These are phyloP conservation scores for Mamestra brassicae DNA, from an alignment of 2,888 invertebrate species.

Conservation along the genomic window DNA sequence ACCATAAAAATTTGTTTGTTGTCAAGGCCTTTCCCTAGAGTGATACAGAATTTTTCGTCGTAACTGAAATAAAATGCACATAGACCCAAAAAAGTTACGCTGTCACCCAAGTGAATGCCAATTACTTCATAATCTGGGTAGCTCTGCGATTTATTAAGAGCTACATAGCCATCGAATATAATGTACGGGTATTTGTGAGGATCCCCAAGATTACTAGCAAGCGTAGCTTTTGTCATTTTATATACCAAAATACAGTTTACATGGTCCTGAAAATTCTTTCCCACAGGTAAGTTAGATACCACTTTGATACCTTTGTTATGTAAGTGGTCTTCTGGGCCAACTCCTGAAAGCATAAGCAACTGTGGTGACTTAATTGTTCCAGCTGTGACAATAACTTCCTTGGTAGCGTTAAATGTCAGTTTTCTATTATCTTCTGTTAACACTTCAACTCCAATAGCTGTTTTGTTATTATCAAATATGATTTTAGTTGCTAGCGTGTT, in stretches of 20 bases:
- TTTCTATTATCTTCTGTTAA: slow-evolving; percentile 67
- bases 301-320: slow-evolving; percentile 75
- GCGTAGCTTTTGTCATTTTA: slow-evolving; percentile 42
- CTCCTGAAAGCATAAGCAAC: slow-evolving; percentile 86
- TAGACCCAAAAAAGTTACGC: slow-evolving; percentile 27
- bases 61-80: slow-evolving; percentile 40
- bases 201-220: background rate
- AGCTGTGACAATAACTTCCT: slow-evolving; percentile 86
- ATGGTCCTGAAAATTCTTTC: slow-evolving; percentile 86
- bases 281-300: slow-evolving; percentile 82
- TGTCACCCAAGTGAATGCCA: slow-evolving; percentile 26
- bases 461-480: slow-evolving; percentile 84
- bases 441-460: slow-evolving; percentile 83
- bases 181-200: slow-evolving; percentile 32
- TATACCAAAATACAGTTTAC: slow-evolving; percentile 71
- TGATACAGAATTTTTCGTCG: slow-evolving; percentile 29
- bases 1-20: slow-evolving; percentile 59
- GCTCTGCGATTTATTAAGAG: slow-evolving; percentile 36
- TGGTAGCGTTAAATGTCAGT: slow-evolving; percentile 73
- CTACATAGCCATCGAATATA: slow-evolving; percentile 39
- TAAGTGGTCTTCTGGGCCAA: slow-evolving; percentile 83
- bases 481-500: slow-evolving; percentile 86
- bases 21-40: slow-evolving; percentile 21
- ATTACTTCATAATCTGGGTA: slow-evolving; percentile 43
- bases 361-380: slow-evolving; percentile 86